phyloP scores from a whole-genome alignment of 2,113 vertebrate species.

The Rhinogobius similis region DNA sequence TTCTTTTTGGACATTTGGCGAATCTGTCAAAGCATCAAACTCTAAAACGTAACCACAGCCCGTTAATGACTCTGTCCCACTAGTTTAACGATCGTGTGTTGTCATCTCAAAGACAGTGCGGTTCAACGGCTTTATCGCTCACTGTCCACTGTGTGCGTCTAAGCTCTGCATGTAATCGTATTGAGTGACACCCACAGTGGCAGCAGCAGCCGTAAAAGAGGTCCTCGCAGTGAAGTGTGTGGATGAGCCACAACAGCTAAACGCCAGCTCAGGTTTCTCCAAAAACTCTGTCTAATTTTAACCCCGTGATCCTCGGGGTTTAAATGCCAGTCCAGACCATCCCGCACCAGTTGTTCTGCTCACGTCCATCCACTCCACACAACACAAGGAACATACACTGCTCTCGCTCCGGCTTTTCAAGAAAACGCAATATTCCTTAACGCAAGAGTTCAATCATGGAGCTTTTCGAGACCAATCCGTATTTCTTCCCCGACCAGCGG shows the following conservation, averaged over 20 bases:
- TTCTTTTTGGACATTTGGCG: too few species aligned
- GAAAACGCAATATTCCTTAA: background rate
- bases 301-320: constrained; percentile 97
- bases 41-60: too few species aligned
- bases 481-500: constrained; percentile 94
- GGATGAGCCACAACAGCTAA: constrained; percentile 99
- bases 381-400: background rate
- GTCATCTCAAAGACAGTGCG: background rate
- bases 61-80: background rate
- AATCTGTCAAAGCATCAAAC: too few species aligned
- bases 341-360: constrained; percentile 81
- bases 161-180: constrained; percentile 3
- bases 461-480: constrained; percentile 97
- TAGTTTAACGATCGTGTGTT: background rate
- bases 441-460: constrained; percentile 79
- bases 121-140: background rate
- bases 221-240: constrained; percentile 83
- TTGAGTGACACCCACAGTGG: constrained; percentile 27
- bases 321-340: constrained; percentile 97
- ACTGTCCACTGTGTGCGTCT: background rate
- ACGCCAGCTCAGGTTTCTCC: constrained; percentile 92
- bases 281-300: constrained; percentile 95
- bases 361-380: constrained; percentile 80
- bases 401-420: background rate
- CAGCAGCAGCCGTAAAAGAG: constrained; percentile 58